These are phyloP conservation scores for Eubasilissa regina DNA, from an alignment of 1,140 invertebrate genomes.

Conservation along the genomic window DNA sequence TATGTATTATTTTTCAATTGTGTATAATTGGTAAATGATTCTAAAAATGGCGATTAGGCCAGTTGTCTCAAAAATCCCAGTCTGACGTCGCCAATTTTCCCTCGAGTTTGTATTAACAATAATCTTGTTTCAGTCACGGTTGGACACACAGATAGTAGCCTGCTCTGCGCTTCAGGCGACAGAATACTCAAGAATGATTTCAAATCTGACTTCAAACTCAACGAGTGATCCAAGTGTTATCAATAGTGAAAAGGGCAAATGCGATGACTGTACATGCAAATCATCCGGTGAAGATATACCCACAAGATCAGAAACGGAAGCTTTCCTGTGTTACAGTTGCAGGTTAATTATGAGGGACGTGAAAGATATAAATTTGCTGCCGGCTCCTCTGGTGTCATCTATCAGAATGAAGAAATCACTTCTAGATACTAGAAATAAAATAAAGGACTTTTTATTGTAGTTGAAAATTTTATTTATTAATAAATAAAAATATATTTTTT, in stretches of 20 bases:
- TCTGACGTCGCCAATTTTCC: too few species aligned
- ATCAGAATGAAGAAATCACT: conserved; percentile 33
- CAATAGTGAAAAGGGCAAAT: conserved; percentile 30
- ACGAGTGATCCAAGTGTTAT: background rate
- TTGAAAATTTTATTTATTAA: background rate
- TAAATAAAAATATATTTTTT: background rate
- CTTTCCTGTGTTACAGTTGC: conserved; percentile 54
- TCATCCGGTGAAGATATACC: background rate
- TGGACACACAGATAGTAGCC: conserved; percentile 61
- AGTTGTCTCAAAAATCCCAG: too few species aligned
- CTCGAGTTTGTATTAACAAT: too few species aligned
- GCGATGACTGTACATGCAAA: conserved; percentile 47
- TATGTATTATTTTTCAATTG: too few species aligned
- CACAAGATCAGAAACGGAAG: conserved; percentile 39
- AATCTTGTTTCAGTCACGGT: conserved; percentile 64
- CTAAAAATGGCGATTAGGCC: too few species aligned
- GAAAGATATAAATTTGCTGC: conserved; percentile 35
- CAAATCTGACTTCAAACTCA: conserved; percentile 45
- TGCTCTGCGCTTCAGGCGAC: conserved; percentile 67
- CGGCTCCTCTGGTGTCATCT: conserved; percentile 24
- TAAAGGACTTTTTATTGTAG: conserved; percentile 56
- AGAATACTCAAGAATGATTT: conserved; percentile 66
- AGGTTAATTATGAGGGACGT: conserved; percentile 49
- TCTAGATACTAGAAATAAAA: conserved; percentile 45
- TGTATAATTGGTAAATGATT: too few species aligned